phyloP scores from a whole-genome alignment of 1,140 invertebrate genomes.

The Macrobrachium rosenbergii region DNA sequence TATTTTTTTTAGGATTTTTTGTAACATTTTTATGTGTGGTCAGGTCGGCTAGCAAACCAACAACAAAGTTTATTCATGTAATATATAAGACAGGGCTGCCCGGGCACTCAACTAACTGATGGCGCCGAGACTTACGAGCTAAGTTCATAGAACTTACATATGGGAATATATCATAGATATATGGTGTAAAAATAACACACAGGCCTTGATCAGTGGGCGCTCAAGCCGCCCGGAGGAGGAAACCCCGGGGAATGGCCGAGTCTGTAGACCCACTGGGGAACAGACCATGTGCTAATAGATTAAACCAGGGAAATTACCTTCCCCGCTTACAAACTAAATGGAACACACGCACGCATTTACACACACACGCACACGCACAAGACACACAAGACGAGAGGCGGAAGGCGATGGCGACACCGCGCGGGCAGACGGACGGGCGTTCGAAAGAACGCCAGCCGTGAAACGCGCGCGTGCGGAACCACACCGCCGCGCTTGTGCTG shows the following conservation, averaged over 20 bases:
- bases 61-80: background rate
- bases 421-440: background rate
- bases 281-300: constrained; percentile 30
- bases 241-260: constrained; percentile 40
- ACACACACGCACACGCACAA: constrained; percentile 21
- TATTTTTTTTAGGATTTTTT: too few relatives aligned
- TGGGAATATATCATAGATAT: constrained; percentile 96
- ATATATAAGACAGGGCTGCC: background rate
- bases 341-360: constrained; percentile 43
- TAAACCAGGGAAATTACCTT: constrained; percentile 66
- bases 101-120: constrained; percentile 55
- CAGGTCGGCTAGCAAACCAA: background rate
- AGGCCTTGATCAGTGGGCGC: constrained; percentile 25
- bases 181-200: constrained; percentile 66
- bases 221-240: constrained; percentile 29
- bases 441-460: background rate
- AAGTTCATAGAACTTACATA: constrained; percentile 92
- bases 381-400: background rate
- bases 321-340: constrained; percentile 61
- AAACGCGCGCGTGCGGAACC: constrained; percentile 2
- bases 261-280: constrained; percentile 20
- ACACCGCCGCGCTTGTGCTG: background rate
- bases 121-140: constrained; percentile 18
- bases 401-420: background rate
- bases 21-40: too few relatives aligned